Percentiles rank a stretch among this genome's conserved stretches.
Conservation (phyloP, 2,797 vertebrate genomes). For the Labroides dimidiatus region DNA sequence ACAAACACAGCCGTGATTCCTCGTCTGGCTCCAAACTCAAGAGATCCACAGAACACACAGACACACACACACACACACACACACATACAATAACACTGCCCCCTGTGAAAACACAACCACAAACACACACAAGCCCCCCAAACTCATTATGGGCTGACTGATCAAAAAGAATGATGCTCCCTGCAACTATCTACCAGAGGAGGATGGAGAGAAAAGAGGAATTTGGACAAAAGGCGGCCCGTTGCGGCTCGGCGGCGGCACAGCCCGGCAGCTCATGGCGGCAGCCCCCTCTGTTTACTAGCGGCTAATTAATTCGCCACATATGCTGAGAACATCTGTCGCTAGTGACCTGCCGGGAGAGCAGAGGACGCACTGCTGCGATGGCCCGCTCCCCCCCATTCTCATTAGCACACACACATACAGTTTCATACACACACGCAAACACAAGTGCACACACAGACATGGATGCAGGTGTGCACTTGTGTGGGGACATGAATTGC, state of each 20-base stretch:
- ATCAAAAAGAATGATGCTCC: slow-evolving; percentile 98
- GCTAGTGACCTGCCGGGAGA: slow-evolving; percentile 96
- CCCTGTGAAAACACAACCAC: slow-evolving; percentile 42
- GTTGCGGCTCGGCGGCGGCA: slow-evolving; percentile 66
- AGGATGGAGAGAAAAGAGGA: slow-evolving; percentile 82
- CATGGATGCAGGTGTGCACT: slow-evolving; percentile 80
- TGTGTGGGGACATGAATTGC: slow-evolving; percentile 58
- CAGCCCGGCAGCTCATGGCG: slow-evolving; percentile 88
- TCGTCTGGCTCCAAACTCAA: slow-evolving; percentile 55
- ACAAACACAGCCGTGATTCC: slow-evolving; percentile 31
- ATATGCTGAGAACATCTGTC: slow-evolving; percentile 99
- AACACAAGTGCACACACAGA: slow-evolving; percentile 44
- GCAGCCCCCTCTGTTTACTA: slow-evolving; percentile 97
- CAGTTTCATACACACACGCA: slow-evolving; percentile 18
- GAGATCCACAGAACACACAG: slow-evolving; percentile 51
- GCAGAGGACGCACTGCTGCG: slow-evolving; percentile 95
- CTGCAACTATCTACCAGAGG: slow-evolving; percentile 85
- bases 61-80: slow-evolving; percentile 1
- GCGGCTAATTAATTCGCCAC: slow-evolving; percentile 99
- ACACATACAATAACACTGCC: slow-evolving; percentile 26
- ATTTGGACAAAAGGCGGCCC: slow-evolving; percentile 93
- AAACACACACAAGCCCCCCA: slow-evolving; percentile 56
- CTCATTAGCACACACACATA: slow-evolving; percentile 75
- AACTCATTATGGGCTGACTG: slow-evolving; percentile 77
- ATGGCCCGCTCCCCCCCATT: slow-evolving; percentile 80